Conservation (phyloP, 2,888 invertebrate genomes). For the Spodoptera littoralis region DNA sequence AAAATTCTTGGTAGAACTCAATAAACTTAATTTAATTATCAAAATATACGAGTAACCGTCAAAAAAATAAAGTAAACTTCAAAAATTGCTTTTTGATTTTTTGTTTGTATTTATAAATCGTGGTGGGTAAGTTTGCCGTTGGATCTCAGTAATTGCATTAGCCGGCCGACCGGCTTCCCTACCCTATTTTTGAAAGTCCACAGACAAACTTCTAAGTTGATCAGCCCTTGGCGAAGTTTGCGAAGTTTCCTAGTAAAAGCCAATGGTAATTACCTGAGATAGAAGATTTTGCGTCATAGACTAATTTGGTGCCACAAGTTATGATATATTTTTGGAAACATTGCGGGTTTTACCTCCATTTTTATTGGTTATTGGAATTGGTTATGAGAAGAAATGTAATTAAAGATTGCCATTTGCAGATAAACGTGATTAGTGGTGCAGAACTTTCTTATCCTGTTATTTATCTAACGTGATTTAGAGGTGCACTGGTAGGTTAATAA, state of each 20-base stretch:
- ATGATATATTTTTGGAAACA: slow-evolving; percentile 21
- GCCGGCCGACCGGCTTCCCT: slow-evolving; percentile 66
- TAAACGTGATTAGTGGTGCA: slow-evolving; percentile 8
- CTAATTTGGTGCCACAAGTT: slow-evolving; percentile 41
- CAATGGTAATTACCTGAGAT: slow-evolving; percentile 64
- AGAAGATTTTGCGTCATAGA: slow-evolving; percentile 56
- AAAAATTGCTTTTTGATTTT: slow-evolving; percentile 58
- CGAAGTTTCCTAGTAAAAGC: slow-evolving; percentile 66
- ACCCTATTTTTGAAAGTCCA: slow-evolving; percentile 71
- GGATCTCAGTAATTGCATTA: slow-evolving; percentile 73
- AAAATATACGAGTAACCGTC: too few species aligned
- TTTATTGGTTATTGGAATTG: slow-evolving; percentile 41
- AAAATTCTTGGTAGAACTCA: too few species aligned
- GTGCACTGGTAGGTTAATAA: too few species aligned
- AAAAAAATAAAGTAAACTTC: slow-evolving; percentile 24
- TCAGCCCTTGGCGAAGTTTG: slow-evolving; percentile 63
- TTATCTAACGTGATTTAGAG: too few species aligned
- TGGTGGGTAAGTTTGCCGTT: slow-evolving; percentile 54
- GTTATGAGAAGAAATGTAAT: slow-evolving; percentile 19
- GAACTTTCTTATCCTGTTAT: too few species aligned
- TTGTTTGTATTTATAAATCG: slow-evolving; percentile 61
- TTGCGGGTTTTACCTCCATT: slow-evolving; percentile 20
- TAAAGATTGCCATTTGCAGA: slow-evolving; percentile 26
- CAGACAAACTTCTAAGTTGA: slow-evolving; percentile 73
- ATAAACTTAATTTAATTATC: too few species aligned